Percentiles rank a stretch among this genome's conserved stretches.
phyloP scores from a whole-genome alignment of 2,113 vertebrate genomes.

The Bujurquina vittata region DNA sequence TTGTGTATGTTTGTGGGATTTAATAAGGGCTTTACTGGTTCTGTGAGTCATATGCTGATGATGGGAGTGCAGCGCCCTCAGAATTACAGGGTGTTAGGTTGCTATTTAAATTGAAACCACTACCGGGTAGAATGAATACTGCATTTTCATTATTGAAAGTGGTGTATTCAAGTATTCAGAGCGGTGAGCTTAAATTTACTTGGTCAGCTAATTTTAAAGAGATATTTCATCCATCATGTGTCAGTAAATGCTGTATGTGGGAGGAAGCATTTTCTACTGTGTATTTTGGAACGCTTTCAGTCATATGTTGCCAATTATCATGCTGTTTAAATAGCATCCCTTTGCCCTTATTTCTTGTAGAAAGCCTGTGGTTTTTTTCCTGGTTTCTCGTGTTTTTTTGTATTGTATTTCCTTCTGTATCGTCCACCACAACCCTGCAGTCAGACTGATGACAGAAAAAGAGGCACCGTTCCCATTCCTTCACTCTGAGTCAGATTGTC shows the following conservation, averaged over 20 bases:
- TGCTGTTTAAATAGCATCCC: conserved; percentile 45
- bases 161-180: not conserved
- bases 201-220: conserved; percentile 1
- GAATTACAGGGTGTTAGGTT: conserved; percentile 66
- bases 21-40: conserved; percentile 58
- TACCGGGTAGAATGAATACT: conserved; percentile 1
- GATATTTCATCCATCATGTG: conserved; percentile 7
- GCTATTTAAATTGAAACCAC: conserved; percentile 50
- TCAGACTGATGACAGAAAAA: conserved; percentile 34
- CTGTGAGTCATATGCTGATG: conserved; percentile 62
- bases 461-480: conserved; percentile 10
- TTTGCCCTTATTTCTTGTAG: conserved; percentile 4
- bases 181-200: not conserved
- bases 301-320: conserved; percentile 17
- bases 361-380: conserved; percentile 29
- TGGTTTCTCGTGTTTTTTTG: conserved; percentile 14
- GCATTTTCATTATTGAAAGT: conserved; percentile 8
- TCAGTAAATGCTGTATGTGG: conserved; percentile 7
- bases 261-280: not conserved
- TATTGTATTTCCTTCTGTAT: not conserved
- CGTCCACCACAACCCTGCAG: conserved; percentile 35
- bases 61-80: conserved; percentile 45
- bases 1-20: conserved; percentile 63
- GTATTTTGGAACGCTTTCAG: not conserved
- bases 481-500: conserved; percentile 39